Base-by-base conservation (phyloP, 2,888 invertebrate species). In the Himalopsyche anomala region DNA sequence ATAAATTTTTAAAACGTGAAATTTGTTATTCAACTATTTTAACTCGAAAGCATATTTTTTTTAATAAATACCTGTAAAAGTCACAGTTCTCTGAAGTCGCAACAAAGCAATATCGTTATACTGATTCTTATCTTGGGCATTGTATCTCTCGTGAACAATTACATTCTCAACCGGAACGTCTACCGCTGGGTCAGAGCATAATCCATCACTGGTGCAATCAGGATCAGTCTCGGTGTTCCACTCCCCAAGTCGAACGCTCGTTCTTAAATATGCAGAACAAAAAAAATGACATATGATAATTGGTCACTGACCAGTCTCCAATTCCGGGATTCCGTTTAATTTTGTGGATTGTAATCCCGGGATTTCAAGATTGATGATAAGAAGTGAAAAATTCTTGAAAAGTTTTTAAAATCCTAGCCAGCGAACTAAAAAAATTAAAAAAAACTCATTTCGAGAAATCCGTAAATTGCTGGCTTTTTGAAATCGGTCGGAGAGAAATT, bases 31-130 rank as follows among this genome's bases (percentile, higher is more conserved):
- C 28, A 28, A 28, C 28, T 2, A 28, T 28, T 28, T 28, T 2
- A 28, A 28, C 28, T 28, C 28, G 2, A 28, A 28, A 1, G 28
- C 28, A 28, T 28, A 28, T 28, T 28, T 28, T 28, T 55, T 55
- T n/a, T 6, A 19, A n/a, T 38, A 36, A 89, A 90, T 90, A 94
- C 94, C 93, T 83, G 94, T 94, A 89, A 92, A 94, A 5, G 90
- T 88, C 0, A 95, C 94, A 45, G 93, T 91, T 1, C 90, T 90
- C 0, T 91, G 89, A 17, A 97, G 91, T 84, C 96, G 93, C 56
- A 97, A 89, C 17, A 97, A 91, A 0, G 96, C 97, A 74, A 97
- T 96, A 90, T 97, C 97, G 90, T 96, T 92, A 38, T 92, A 91
- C 89, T 96, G 95, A 89, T 95, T 94, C 2, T 89, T 90, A 82